These are phyloP conservation scores for Poeciliopsis occidentalis DNA, from an alignment of 2,113 vertebrate species.

Conservation along the genomic window DNA sequence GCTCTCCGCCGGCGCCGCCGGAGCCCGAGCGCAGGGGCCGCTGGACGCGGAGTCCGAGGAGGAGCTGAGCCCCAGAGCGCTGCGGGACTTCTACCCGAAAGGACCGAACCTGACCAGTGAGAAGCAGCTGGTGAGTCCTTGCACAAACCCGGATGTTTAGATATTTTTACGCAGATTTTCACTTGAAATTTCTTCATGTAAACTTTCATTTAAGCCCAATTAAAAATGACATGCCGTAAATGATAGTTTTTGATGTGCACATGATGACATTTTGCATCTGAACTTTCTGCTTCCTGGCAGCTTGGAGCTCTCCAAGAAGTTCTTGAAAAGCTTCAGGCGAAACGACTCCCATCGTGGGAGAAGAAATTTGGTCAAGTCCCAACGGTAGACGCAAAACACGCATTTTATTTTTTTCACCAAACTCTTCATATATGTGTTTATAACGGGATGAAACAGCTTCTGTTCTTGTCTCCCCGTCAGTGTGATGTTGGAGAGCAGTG, in stretches of 20 bases:
- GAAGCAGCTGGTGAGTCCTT: slow-evolving; percentile 80
- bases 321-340: slow-evolving; percentile 83
- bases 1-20: slow-evolving; percentile 51
- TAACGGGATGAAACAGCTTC: background rate
- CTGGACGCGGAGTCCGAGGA: slow-evolving; percentile 69
- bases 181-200: background rate
- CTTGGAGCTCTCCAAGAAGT: slow-evolving; percentile 82
- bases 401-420: too few species aligned
- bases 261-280: background rate
- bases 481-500: slow-evolving; percentile 80
- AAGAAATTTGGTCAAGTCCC: slow-evolving; percentile 85
- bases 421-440: too few species aligned
- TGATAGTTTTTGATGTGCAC: too few species aligned
- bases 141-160: background rate
- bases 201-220: background rate
- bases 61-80: slow-evolving; percentile 79
- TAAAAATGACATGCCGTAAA: background rate
- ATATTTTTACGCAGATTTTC: background rate
- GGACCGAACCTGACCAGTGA: slow-evolving; percentile 81
- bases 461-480: slow-evolving; percentile 45
- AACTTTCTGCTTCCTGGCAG: slow-evolving; percentile 50
- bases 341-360: slow-evolving; percentile 78
- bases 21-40: slow-evolving; percentile 50
- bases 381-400: slow-evolving; percentile 68
- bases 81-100: slow-evolving; percentile 83